Evolutionary conservation across 2,797 vertebrate genomes (phyloP), one percentile per base, ranked within the genome.

Genomic region (Oryzias dopingdopingensis): DNA sequence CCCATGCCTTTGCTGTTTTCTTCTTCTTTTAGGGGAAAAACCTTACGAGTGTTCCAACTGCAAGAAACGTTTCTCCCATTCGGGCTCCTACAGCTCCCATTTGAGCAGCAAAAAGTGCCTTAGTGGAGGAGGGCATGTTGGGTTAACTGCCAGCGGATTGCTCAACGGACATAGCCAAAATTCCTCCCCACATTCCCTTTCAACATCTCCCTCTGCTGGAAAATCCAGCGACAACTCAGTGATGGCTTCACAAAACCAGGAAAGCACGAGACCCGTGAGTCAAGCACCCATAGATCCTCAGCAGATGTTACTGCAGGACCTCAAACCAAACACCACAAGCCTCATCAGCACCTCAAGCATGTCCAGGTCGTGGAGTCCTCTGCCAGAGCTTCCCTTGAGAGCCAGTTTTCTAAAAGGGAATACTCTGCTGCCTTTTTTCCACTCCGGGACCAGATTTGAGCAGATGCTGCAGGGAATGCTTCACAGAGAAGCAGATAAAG

Each of bases 41-140:
- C 93, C 93, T 0, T 94, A 94, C 2, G 91, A 94, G 72, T 94
- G 93, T 67, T 77, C 91, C 68, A 92, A 92, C 84, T 91, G 93
- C 83, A 93, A 92, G 84, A 93, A 93, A 52, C 82, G 92, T 7
- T 94, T 93, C 74, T 93, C 93, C 23, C 92, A 92, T 73, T 93
- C 93, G 0, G 92, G 93, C n/a, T 94, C 92, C 42, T 93, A 92
- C 85, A 94, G 91, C 67, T 92, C 92, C 17, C 91, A 92, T 67
- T 80, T 93, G 49, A 92, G 90, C 88, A 93, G 92, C 71, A 92
- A 88, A 70, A 93, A 93, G 82, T 93, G 93, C 64, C 86, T 91
- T 42, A 84, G 77, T 26, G 82, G 80, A 1, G 89, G 85, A 40
- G 82, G 78, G n/a, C 72, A 69, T 15, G 84, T 70, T 12, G 85